Percentiles rank a stretch among this genome's conserved stretches.
These are phyloP conservation scores for Luperina nickerlii DNA, from an alignment of 2,888 invertebrate genomes.

Conservation along the genomic window DNA sequence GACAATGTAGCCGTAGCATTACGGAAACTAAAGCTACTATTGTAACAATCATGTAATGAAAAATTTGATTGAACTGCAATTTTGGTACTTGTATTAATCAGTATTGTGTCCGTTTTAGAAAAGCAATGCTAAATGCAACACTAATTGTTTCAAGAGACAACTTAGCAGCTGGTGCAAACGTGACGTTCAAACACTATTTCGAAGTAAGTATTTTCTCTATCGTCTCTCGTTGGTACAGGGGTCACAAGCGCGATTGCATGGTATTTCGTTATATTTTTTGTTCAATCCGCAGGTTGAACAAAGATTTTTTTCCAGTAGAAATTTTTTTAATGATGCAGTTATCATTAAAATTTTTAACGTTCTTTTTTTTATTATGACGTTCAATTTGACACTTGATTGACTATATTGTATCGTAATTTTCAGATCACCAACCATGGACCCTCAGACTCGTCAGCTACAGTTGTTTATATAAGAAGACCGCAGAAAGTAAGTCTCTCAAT, in stretches of 20 bases:
- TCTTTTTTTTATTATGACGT: too few relatives aligned
- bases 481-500: constrained; percentile 69
- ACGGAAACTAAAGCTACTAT: too few relatives aligned
- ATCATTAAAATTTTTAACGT: too few relatives aligned
- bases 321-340: too few relatives aligned
- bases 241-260: too few relatives aligned
- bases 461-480: constrained; percentile 70
- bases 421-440: constrained; percentile 85
- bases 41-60: not conserved
- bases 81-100: not conserved
- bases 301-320: not conserved
- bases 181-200: constrained; percentile 80
- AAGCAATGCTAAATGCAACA: constrained; percentile 78
- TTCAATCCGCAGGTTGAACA: not conserved
- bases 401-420: constrained; percentile 38
- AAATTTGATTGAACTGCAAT: not conserved
- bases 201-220: constrained; percentile 73
- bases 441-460: constrained; percentile 79
- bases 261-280: not conserved
- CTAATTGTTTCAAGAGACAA: constrained; percentile 79
- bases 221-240: not conserved
- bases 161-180: constrained; percentile 69
- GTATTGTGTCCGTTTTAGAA: constrained; percentile 71
- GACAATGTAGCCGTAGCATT: too few relatives aligned
- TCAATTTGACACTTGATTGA: not conserved